These are phyloP conservation scores for Cichlasoma orientale DNA, from an alignment of 2,797 vertebrate genomes.

Conservation along the genomic window DNA sequence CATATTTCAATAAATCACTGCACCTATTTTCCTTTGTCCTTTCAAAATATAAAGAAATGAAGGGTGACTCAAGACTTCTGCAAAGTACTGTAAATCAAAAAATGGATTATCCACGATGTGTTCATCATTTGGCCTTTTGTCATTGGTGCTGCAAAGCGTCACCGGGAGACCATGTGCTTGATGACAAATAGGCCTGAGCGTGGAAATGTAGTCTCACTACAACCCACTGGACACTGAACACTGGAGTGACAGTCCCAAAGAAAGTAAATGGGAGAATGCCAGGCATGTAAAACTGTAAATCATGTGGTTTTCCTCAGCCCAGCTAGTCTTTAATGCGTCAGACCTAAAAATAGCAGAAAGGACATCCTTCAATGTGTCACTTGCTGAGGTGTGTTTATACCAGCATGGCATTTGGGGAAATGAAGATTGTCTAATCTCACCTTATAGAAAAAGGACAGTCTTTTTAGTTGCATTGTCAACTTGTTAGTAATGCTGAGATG, in stretches of 20 bases:
- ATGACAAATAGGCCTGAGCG: neutral
- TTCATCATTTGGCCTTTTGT: neutral
- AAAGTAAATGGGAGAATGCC: neutral
- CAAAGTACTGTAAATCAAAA: neutral
- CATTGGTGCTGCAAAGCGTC: neutral
- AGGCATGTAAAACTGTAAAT: neutral
- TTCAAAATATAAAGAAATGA: neutral
- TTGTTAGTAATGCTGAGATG: neutral
- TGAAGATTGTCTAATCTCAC: neutral
- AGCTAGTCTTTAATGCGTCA: constrained; percentile 19
- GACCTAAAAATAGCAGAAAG: constrained; percentile 13
- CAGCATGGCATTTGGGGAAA: constrained; percentile 1
- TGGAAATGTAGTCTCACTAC: neutral
- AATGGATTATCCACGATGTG: neutral
- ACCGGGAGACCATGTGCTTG: neutral
- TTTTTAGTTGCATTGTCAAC: neutral
- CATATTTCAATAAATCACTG: neutral
- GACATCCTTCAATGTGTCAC: constrained; percentile 14
- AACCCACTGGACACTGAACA: neutral
- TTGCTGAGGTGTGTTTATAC: neutral
- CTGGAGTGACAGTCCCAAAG: neutral
- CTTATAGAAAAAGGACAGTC: neutral
- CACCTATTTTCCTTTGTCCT: neutral
- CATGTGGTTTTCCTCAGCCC: neutral
- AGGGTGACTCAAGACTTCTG: neutral